Base-by-base conservation (phyloP, 2,888 invertebrate species). In the Parochlus steinenii region DNA sequence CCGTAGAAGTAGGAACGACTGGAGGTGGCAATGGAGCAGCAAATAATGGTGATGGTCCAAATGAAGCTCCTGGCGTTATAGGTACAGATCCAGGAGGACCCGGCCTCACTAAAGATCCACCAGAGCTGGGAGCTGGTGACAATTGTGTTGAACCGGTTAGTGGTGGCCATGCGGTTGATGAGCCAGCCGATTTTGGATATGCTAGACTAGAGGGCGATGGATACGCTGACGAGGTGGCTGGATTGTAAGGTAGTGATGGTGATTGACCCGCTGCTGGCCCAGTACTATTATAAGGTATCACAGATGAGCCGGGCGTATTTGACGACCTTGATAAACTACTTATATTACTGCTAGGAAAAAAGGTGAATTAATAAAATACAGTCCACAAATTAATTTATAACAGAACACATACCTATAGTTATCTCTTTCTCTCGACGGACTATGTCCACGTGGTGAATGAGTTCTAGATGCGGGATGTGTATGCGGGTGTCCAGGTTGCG, bases 401-500 rank as follows among this genome's bases (percentile, higher is more conserved):
- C 14, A 3, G 19, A 10, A 32, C 5, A 41, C 46, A 47, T 64
- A 85, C 85, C 83, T 83, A 63, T 81, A 85, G 58, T 76, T 81
- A 53, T 85, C 85, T 45, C 85, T 67, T 57, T 86, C 85, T 49
- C 82, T 67, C 47, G 64, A 73, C 33, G 82, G 78, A 56, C 78
- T 78, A 53, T 75, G 80, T 39, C 75, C 77, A 47, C 78, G 67
- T 12, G 83, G 81, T 28, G 81, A 79, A 55, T 78, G 76, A 37
- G 58, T 45, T 40, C 42, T 28, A 3, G 51, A 47, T 3, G 56
- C 53, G 23, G 60, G 61, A 14, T 61, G 61, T 7, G 60, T 58
- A 6, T 62, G 61, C 11, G 62, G 62, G 30, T 65, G 63, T 11
- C 47, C 47, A 58, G 63, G 30, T 59, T 32, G 19, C 6, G 23